Evolutionary conservation across 2,888 invertebrate species (phyloP), one percentile per base, ranked within the genome.

Genomic region (Amaurobius ferox): DNA sequence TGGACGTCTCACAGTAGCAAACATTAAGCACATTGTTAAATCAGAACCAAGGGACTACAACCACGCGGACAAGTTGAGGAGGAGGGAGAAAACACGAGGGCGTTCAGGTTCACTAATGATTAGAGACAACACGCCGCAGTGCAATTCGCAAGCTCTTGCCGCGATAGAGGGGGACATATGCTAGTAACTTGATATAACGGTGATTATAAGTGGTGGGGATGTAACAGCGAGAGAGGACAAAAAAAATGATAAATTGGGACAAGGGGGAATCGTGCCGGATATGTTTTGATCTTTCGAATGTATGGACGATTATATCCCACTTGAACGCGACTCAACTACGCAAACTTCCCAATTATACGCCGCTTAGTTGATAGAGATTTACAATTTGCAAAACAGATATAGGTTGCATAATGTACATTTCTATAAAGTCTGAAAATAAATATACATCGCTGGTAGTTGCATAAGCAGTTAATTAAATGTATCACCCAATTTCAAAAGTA

Each of bases 31-130:
- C 40, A 35, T 32, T 23, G 44, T 32, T 70, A 35, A 32, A 26
- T 44, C 55, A 55, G 11, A 16, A 44, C 16, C 9, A 23, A 26
- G 19, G 39, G 19, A 23, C 35, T n/a, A 71, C 29, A 79, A 35
- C n/a, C 5, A 9, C 35, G 6, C 35, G n/a, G 6, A 35, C 35
- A 35, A 35, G 55, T 23, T 19, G 23, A 5, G 23, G n/a, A 70
- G 29, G 28, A 13, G 7, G 13, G 19, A 30, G 3, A 35, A 28
- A 64, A 64, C 16, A 16, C 5, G 55, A 1, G 2, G 23, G 1
- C 30, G 66, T 67, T 48, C 48, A 48, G 79, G 79, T 72, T 79
- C 79, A 79, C 26, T 67, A 66, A 64, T 79, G 79, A 79, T 79
- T 79, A 79, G 79, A 79, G 29, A 66, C 67, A 35, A 55, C 39